Evolutionary conservation across 2,113 vertebrate genomes (phyloP).

Genomic region (Climacteris rufus): DNA sequence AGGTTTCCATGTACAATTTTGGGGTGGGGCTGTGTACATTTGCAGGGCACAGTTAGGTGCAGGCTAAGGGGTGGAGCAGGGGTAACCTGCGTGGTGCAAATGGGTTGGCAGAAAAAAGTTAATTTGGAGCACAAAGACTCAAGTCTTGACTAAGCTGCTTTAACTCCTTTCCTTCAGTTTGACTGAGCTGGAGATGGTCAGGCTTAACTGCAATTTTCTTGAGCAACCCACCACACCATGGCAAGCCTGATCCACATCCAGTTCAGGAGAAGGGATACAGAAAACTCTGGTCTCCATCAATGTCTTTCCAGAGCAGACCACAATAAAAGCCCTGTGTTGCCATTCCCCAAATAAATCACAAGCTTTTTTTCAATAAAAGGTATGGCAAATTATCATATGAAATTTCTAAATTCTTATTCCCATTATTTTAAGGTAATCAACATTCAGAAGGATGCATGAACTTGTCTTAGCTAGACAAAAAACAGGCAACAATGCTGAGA

Average conservation of each 20-base stretch:
- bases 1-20: neutral
- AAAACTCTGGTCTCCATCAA: neutral
- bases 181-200: neutral
- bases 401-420: neutral
- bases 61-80: neutral
- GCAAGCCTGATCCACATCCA: neutral
- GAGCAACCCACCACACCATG: neutral
- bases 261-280: neutral
- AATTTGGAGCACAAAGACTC: fast-evolving
- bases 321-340: neutral
- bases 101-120: neutral
- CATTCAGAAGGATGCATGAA: neutral
- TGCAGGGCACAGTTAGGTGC: neutral
- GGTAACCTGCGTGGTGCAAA: neutral
- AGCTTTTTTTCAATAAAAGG: neutral
- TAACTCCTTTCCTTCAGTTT: neutral
- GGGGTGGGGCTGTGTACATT: fast-evolving
- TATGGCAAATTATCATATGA: neutral
- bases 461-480: neutral
- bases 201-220: neutral
- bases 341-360: neutral
- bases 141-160: neutral
- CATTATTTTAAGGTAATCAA: neutral
- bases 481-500: neutral
- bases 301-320: neutral